These are phyloP conservation scores for Scelioninae gen. 1 DNA, from an alignment of 2,888 invertebrate species.

Conservation along the genomic window DNA sequence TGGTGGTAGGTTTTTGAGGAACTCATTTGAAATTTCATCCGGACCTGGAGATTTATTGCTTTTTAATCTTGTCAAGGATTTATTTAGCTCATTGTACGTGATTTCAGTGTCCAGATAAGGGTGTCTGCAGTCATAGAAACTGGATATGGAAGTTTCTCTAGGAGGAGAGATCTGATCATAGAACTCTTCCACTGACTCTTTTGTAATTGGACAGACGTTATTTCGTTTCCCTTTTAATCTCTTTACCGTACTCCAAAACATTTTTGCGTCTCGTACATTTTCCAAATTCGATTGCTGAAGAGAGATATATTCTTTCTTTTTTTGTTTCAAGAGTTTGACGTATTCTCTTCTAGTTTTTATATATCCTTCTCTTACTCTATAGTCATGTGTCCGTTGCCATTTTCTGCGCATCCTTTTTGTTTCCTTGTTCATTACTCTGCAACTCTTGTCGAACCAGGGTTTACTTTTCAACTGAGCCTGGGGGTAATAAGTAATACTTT, in stretches of 20 bases:
- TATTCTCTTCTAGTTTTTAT: slow-evolving; percentile 1
- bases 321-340: not conserved
- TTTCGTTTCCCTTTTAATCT: not conserved
- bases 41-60: slow-evolving; percentile 63
- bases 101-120: not conserved
- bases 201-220: slow-evolving; percentile 1
- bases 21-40: slow-evolving; percentile 56
- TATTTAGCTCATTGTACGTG: not conserved
- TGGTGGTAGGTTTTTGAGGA: slow-evolving; percentile 47
- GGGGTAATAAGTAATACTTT: not conserved
- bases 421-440: not conserved
- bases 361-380: not conserved
- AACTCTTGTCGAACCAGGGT: slow-evolving; percentile 13
- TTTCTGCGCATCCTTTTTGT: not conserved
- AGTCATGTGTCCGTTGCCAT: slow-evolving; percentile 10
- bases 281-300: not conserved
- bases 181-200: slow-evolving; percentile 11
- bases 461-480: not conserved
- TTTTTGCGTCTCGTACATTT: slow-evolving; percentile 8
- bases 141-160: not conserved
- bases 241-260: slow-evolving; percentile 20
- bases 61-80: slow-evolving; percentile 20
- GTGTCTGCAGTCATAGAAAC: slow-evolving; percentile 13
- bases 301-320: not conserved
- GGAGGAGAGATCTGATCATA: slow-evolving; percentile 10